phyloP scores from a whole-genome alignment of 2,797 vertebrate genomes.

The Sciaenops ocellatus region DNA sequence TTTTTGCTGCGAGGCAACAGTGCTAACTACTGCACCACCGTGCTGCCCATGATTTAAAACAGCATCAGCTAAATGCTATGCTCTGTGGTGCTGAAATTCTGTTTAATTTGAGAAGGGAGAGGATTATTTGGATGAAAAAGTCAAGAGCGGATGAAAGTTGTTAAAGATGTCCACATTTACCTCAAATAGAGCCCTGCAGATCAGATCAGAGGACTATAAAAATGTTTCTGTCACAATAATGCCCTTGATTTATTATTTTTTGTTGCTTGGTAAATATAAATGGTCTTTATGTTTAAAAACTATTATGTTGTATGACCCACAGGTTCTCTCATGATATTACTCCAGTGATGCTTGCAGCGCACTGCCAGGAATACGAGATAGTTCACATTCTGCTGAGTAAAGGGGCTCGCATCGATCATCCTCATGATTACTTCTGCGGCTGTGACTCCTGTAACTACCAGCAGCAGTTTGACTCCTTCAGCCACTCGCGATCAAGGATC shows the following conservation, averaged over 20 bases:
- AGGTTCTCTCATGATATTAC: conserved; percentile 96
- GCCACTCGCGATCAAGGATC: conserved; percentile 96
- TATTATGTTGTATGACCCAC: neutral
- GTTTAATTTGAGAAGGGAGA: too few relatives aligned
- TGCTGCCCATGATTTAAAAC: too few relatives aligned
- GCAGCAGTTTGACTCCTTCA: conserved; percentile 97
- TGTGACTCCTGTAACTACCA: conserved; percentile 95
- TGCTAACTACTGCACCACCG: too few relatives aligned
- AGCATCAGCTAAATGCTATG: too few relatives aligned
- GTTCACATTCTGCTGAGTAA: conserved; percentile 95
- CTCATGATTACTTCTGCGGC: conserved; percentile 98
- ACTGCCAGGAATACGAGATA: conserved; percentile 98
- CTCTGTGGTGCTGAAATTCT: too few relatives aligned
- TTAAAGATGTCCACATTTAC: too few relatives aligned
- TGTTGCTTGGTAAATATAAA: neutral
- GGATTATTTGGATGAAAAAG: too few relatives aligned
- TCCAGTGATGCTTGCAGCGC: conserved; percentile 94
- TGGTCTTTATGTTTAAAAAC: neutral
- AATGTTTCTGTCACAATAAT: neutral
- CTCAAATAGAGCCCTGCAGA: too few relatives aligned
- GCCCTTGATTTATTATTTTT: neutral
- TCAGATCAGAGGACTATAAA: neutral
- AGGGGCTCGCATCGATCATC: conserved; percentile 93
- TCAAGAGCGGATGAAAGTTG: neutral
- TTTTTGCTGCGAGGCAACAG: too few relatives aligned